Evolutionary conservation across 2,797 vertebrate species (phyloP).

Genomic region (Labeo calbasu): DNA sequence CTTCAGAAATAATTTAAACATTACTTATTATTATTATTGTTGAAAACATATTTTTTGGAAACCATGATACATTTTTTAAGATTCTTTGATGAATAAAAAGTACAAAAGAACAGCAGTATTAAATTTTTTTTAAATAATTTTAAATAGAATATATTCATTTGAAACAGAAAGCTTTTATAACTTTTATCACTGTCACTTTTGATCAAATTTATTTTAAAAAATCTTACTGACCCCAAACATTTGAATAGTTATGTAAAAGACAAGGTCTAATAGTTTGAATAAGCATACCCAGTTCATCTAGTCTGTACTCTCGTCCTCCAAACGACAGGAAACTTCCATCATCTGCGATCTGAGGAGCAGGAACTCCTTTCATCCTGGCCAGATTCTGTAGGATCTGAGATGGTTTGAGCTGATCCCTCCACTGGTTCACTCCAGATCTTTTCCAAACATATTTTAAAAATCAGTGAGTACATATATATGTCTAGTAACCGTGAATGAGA

Average conservation of each 20-base stretch:
- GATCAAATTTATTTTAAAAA: neutral
- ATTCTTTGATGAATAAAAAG: neutral
- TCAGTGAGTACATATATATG: neutral
- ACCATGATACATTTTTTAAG: neutral
- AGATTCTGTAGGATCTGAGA: constrained; percentile 89
- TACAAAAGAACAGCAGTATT: neutral
- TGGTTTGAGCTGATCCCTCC: constrained; percentile 94
- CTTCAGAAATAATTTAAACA: neutral
- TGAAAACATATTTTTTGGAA: neutral
- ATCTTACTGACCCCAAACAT: neutral
- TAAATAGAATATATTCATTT: neutral
- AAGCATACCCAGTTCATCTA: constrained; percentile 87
- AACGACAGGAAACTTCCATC: constrained; percentile 85
- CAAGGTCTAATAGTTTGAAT: neutral
- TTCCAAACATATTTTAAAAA: neutral
- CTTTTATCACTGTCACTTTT: neutral
- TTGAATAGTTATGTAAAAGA: neutral
- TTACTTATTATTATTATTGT: neutral
- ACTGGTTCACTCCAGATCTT: constrained; percentile 93
- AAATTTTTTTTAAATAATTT: neutral
- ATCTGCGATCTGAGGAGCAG: constrained; percentile 84
- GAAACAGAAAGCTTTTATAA: neutral
- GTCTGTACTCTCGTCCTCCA: constrained; percentile 83
- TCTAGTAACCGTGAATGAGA: neutral
- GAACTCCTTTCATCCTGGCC: constrained; percentile 86